Evolutionary conservation across 2,113 vertebrate genomes (phyloP).

Genomic region (Zosterops hypoxanthus): DNA sequence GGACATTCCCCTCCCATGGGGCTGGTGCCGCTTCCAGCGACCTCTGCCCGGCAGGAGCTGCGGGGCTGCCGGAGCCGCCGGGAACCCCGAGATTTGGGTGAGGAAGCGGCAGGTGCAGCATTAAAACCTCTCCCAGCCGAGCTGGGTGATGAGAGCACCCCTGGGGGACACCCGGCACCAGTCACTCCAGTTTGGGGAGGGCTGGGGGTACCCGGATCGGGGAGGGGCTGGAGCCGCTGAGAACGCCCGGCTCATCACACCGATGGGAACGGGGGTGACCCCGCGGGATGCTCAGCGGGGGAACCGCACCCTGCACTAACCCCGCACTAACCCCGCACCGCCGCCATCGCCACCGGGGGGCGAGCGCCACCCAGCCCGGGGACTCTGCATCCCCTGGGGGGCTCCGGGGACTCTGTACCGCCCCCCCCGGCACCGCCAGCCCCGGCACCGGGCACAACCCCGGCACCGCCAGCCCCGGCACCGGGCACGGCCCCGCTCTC

Average conservation of each 20-base stretch:
- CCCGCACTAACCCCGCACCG: no score
- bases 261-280: not conserved
- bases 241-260: not conserved
- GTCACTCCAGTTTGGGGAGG: not conserved
- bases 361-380: not conserved
- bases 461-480: no score
- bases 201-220: not conserved
- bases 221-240: not conserved
- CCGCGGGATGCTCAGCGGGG: not conserved
- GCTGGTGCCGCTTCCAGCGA: not conserved
- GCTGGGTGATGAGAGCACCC: not conserved
- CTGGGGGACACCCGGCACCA: not conserved
- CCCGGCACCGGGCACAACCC: no score
- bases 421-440: not conserved
- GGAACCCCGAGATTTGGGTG: not conserved
- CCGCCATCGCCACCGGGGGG: not conserved
- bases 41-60: not conserved
- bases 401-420: no score
- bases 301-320: not conserved
- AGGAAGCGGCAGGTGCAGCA: not conserved
- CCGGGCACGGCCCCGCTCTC: no score
- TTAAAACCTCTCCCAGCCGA: not conserved
- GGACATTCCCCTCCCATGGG: not conserved
- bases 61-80: not conserved
- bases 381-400: not conserved